Percentiles rank a stretch among this genome's conserved stretches.
phyloP scores from a whole-genome alignment of 2,888 invertebrate genomes.

The Drosophila meridiana region DNA sequence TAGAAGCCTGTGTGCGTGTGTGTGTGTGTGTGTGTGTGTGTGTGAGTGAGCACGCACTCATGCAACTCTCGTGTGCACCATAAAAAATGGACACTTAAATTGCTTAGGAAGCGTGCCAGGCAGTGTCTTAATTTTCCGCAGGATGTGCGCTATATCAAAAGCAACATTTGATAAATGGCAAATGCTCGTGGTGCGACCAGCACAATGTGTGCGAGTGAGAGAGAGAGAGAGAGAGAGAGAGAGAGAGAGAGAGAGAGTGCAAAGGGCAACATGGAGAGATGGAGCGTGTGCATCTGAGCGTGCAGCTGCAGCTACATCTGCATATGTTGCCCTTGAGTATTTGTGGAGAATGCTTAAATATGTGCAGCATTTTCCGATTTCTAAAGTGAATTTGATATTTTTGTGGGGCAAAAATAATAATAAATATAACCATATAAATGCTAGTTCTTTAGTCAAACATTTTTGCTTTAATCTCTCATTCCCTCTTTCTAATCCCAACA shows the following conservation, averaged over 20 bases:
- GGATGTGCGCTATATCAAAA: conserved; percentile 78
- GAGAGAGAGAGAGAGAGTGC: not conserved
- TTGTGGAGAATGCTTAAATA: conserved; percentile 54
- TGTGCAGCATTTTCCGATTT: conserved; percentile 14
- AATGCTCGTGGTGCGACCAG: conserved; percentile 44
- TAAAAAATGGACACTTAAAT: conserved; percentile 71
- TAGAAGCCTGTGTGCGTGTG: conserved; percentile 13
- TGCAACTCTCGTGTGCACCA: conserved; percentile 33
- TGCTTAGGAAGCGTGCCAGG: conserved; percentile 73
- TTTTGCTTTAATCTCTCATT: too few species aligned
- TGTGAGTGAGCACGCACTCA: conserved; percentile 10
- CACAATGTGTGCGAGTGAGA: conserved; percentile 15
- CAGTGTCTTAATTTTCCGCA: conserved; percentile 78
- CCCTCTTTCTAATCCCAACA: conserved; percentile 29
- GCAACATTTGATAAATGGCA: conserved; percentile 74
- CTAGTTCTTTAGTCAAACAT: not conserved
- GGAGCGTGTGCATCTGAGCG: conserved; percentile 22
- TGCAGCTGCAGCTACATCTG: conserved; percentile 22
- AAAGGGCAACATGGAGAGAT: conserved; percentile 22
- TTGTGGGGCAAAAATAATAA: not conserved
- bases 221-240: not conserved
- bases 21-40: not conserved
- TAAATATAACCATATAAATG: not conserved
- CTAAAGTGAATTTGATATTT: not conserved
- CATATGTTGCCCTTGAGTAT: conserved; percentile 62